Evolutionary conservation across 2,888 invertebrate species (phyloP).

Genomic region (Ormia ochracea): DNA sequence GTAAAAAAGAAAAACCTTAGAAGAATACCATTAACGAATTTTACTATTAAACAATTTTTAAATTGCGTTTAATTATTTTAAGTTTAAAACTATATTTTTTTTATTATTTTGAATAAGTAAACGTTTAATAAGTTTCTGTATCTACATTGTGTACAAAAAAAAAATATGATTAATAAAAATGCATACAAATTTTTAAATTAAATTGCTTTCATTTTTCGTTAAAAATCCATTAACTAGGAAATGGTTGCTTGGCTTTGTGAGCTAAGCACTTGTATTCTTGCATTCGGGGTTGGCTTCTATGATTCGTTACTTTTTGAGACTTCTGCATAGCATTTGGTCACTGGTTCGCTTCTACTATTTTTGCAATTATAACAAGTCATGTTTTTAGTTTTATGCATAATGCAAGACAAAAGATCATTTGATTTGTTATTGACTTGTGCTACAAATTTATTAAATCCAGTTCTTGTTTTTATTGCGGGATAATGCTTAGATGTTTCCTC

Average conservation of each 20-base stretch:
- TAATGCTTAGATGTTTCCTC: constrained; percentile 51
- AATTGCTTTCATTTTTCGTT: constrained; percentile 25
- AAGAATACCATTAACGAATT: constrained; percentile 57
- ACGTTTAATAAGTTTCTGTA: constrained; percentile 42
- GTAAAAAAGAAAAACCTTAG: constrained; percentile 30
- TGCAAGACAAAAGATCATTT: constrained; percentile 61
- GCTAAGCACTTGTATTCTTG: constrained; percentile 57
- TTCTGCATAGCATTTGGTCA: constrained; percentile 68
- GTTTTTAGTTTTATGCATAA: constrained; percentile 63
- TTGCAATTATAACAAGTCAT: constrained; percentile 71
- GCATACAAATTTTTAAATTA: constrained; percentile 14
- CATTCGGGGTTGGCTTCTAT: background rate
- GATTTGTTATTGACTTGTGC: background rate
- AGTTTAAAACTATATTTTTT: constrained; percentile 48
- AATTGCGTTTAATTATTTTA: constrained; percentile 49
- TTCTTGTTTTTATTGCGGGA: background rate
- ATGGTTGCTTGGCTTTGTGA: constrained; percentile 66
- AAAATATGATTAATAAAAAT: constrained; percentile 29
- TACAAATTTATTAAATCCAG: constrained; percentile 16
- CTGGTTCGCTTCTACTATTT: constrained; percentile 63
- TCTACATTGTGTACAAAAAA: constrained; percentile 54
- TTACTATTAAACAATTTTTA: constrained; percentile 36
- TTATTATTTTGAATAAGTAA: constrained; percentile 44
- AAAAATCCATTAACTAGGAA: constrained; percentile 1
- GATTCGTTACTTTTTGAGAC: constrained; percentile 41